Evolutionary conservation across 2,888 invertebrate genomes (phyloP).

Genomic region (Cantharis nigra): DNA sequence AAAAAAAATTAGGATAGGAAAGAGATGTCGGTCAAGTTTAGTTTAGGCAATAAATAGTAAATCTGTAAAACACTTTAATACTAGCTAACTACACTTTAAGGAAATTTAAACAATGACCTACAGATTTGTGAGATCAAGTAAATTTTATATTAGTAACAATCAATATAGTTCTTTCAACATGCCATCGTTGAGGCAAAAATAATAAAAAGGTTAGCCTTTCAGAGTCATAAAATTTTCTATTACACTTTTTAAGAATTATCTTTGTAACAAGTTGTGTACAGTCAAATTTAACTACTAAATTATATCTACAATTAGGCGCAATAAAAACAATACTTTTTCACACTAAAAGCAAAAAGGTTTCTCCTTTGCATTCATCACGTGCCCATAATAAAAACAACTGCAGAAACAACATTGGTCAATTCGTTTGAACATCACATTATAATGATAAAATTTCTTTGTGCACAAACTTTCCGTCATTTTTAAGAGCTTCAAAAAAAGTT

Average conservation of each 20-base stretch:
- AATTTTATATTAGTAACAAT: conserved; percentile 5
- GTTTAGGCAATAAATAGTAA: not conserved
- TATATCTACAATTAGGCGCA: not conserved
- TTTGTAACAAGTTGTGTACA: not conserved
- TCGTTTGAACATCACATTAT: not conserved
- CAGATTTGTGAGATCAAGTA: conserved; percentile 15
- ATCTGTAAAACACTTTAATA: conserved; percentile 16
- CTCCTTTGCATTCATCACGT: not conserved
- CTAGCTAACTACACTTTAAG: conserved; percentile 13
- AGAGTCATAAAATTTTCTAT: not conserved
- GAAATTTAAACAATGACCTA: conserved; percentile 8
- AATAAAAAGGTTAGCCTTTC: not conserved
- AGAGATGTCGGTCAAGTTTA: too few relatives aligned
- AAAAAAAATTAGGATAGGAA: too few relatives aligned
- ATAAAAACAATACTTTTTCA: not conserved
- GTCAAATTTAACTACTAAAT: not conserved
- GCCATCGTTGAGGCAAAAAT: not conserved
- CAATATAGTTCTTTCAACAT: conserved; percentile 8
- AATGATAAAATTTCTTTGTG: not conserved
- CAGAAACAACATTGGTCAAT: not conserved
- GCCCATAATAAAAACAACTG: not conserved
- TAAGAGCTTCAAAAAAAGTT: not conserved
- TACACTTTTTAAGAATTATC: not conserved
- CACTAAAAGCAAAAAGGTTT: not conserved
- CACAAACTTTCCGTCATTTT: not conserved